A percentile compares a stretch with the other conserved stretches of the same genome.
phyloP scores from a whole-genome alignment of 2,888 invertebrate genomes.

The Brachypalpus laphriformis region DNA sequence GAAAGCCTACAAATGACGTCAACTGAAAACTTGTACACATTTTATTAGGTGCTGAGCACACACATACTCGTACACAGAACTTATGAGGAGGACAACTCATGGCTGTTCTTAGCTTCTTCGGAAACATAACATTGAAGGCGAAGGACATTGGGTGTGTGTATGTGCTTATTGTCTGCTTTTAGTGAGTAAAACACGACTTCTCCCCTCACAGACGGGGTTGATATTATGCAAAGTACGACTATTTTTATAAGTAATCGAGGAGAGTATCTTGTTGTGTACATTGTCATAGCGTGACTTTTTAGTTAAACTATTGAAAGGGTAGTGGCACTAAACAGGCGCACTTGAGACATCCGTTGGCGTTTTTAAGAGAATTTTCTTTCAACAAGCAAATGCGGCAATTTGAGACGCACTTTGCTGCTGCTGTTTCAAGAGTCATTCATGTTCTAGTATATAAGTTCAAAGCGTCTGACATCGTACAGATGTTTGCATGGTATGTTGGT shows the following conservation, averaged over 20 bases:
- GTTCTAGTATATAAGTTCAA: background rate
- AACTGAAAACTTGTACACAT: conserved; percentile 19
- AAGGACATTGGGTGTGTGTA: conserved; percentile 18
- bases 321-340: background rate
- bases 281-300: background rate
- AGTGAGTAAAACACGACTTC: background rate
- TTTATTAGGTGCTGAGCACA: conserved; percentile 15
- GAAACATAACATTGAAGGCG: conserved; percentile 31
- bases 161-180: background rate
- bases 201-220: background rate
- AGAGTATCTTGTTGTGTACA: background rate
- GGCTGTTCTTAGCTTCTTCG: background rate
- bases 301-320: background rate
- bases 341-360: background rate
- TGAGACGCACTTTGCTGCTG: background rate
- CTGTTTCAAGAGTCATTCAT: background rate
- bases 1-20: conserved; percentile 25
- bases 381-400: background rate
- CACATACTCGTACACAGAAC: background rate
- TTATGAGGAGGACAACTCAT: background rate
- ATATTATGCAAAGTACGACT: background rate
- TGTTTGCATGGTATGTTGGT: background rate
- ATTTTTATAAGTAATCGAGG: background rate
- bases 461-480: background rate
- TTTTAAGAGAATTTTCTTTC: background rate